Percentiles rank a stretch among this genome's conserved stretches.
These are phyloP conservation scores for Stegastes partitus DNA, from an alignment of 2,113 vertebrate genomes.

Conservation along the genomic window DNA sequence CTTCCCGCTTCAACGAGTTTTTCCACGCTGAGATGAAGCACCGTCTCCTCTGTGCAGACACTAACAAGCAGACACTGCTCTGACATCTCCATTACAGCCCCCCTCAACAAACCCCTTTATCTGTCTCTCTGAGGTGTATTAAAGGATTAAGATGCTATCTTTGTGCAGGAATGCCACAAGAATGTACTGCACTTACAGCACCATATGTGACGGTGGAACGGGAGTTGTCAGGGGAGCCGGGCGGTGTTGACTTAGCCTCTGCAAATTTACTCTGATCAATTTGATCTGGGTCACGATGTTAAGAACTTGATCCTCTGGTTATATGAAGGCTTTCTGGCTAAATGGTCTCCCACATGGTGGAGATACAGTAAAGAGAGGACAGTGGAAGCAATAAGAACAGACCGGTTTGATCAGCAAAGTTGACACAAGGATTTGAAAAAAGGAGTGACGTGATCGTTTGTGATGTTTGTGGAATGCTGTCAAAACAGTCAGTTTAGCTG, in stretches of 20 bases:
- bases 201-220: not conserved
- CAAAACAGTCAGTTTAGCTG: conserved; percentile 37
- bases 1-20: not conserved
- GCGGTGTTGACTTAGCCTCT: conserved; percentile 2
- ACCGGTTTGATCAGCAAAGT: conserved; percentile 41
- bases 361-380: conserved; percentile 11
- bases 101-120: conserved; percentile 39
- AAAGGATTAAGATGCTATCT: conserved; percentile 73
- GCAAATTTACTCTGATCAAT: conserved; percentile 9
- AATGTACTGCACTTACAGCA: conserved; percentile 21
- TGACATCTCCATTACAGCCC: conserved; percentile 36
- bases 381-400: conserved; percentile 56
- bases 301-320: conserved; percentile 1
- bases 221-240: not conserved
- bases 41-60: conserved; percentile 16
- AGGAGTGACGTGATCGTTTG: conserved; percentile 24
- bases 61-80: conserved; percentile 19
- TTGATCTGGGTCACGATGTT: not conserved
- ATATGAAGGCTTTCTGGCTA: conserved; percentile 16
- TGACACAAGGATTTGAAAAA: conserved; percentile 43
- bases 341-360: conserved; percentile 13
- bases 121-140: conserved; percentile 45
- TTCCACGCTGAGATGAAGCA: not conserved
- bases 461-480: conserved; percentile 56
- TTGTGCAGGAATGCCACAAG: conserved; percentile 54